Base-by-base conservation (phyloP, 2,797 vertebrate genomes). In the Paramormyrops hopkinsi region DNA sequence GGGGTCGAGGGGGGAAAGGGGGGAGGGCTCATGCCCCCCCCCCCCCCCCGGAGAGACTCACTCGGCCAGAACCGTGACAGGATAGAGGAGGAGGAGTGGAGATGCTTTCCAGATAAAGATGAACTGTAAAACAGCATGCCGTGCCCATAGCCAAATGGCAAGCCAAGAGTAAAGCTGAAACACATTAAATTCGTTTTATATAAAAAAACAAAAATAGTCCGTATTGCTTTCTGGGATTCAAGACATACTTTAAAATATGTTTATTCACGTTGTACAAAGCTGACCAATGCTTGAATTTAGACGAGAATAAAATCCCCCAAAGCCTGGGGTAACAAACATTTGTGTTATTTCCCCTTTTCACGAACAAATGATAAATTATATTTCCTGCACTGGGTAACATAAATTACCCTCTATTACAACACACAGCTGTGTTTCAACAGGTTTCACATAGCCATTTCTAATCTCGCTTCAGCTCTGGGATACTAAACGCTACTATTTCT, bases 111-210 rank as follows among this genome's bases (percentile, higher is more conserved):
- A 87, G 54, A 87, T 62, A 44, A 46, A 62, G 86, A 62, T 62
- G 54, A 41, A 62, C 11, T 41, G 86, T 62, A 87, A 86, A 54
- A 25, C 86, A 59, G 86, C 17, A 62, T n/a, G 85, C 14, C 19
- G 4, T 22, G 33, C 48, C 14, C 2, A 44, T 22, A 59, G 50
- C 84, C 84, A 29, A 29, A 50, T 22, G 22, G 41, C 19, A 84
- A 50, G 46, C 46, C 48, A 22, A 25, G 37, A 19, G 17, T 41
- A 7, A 37, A 79, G 90, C 91, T 88, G 92, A 22, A 92, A 88
- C 90, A 56, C 92, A 91, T 53, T 76, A 17, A 91, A 91, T 91
- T 91, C 69, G 89, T 89, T 87, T 88, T 46, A 12, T 51, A 44
- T 41, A 3, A 65, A 76, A 56, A 56, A 90, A 9, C 53, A 22